Percentiles rank a stretch among this genome's conserved stretches.
Conservation (phyloP, 2,888 invertebrate species). For the Bimastos eiseni region DNA sequence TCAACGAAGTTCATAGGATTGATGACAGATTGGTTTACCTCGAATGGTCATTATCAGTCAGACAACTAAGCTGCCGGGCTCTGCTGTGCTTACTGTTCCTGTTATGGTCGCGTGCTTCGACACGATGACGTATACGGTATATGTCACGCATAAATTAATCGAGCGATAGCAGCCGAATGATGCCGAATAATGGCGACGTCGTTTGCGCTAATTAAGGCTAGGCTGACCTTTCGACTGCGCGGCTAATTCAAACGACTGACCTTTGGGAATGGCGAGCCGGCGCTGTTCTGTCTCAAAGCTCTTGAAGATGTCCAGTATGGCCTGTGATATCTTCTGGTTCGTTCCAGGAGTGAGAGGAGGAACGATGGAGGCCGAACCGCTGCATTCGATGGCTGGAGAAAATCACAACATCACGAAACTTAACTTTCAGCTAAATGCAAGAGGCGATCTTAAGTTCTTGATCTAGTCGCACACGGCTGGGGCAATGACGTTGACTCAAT, state of each 20-base stretch:
- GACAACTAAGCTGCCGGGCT: neutral
- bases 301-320: constrained; percentile 93
- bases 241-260: constrained; percentile 63
- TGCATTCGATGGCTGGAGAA: neutral
- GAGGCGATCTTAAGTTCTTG: neutral
- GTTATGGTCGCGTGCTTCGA: neutral
- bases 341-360: constrained; percentile 94
- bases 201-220: neutral
- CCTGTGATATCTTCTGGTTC: constrained; percentile 97
- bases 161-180: neutral
- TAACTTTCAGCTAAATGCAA: neutral
- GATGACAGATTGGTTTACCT: neutral
- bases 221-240: neutral
- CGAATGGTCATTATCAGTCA: neutral
- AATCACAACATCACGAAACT: neutral
- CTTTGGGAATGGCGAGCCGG: constrained; percentile 92
- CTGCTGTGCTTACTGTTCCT: neutral
- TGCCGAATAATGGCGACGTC: neutral
- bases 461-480: neutral
- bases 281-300: constrained; percentile 96
- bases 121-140: neutral
- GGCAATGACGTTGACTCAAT: neutral
- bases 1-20: neutral
- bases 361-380: neutral
- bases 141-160: neutral